These are phyloP conservation scores for Grapholita molesta DNA, from an alignment of 1,140 invertebrate species.

Conservation along the genomic window DNA sequence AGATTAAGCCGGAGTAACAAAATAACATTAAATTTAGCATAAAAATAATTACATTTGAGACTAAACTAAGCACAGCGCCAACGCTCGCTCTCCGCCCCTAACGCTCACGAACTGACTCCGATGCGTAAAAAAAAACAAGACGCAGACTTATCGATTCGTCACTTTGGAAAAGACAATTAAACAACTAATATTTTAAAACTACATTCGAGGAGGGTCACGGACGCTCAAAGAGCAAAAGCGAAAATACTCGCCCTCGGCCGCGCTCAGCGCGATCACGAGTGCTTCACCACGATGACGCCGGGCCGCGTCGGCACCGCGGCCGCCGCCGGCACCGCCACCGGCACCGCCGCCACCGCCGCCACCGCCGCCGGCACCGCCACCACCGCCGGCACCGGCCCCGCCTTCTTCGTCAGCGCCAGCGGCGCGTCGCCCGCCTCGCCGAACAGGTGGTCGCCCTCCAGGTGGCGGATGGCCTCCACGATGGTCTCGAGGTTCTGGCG, in stretches of 20 bases:
- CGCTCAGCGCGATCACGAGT: constrained; percentile 81
- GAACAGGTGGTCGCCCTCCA: constrained; percentile 96
- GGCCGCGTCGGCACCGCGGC: constrained; percentile 82
- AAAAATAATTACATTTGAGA: constrained; percentile 64
- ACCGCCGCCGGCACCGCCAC: too few relatives aligned
- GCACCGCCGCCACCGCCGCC: not conserved
- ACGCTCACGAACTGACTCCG: constrained; percentile 47
- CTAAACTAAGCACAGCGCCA: constrained; percentile 71
- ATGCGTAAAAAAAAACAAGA: constrained; percentile 61
- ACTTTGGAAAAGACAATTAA: constrained; percentile 75
- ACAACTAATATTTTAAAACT: constrained; percentile 71
- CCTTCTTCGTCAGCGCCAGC: constrained; percentile 85
- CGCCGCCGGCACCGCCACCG: constrained; percentile 26
- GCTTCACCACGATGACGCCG: constrained; percentile 92
- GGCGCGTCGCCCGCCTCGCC: constrained; percentile 86
- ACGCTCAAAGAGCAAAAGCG: constrained; percentile 50
- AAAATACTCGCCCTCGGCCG: constrained; percentile 44
- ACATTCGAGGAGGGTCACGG: constrained; percentile 71
- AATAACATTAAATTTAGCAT: constrained; percentile 44
- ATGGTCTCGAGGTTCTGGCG: constrained; percentile 98
- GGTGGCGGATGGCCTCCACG: constrained; percentile 96
- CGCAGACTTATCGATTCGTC: constrained; percentile 76
- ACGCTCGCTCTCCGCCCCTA: constrained; percentile 49
- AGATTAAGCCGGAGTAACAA: constrained; percentile 51
- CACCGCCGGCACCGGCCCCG: constrained; percentile 71